phyloP scores from a whole-genome alignment of 2,113 vertebrate species.

The Micronisus gabar region DNA sequence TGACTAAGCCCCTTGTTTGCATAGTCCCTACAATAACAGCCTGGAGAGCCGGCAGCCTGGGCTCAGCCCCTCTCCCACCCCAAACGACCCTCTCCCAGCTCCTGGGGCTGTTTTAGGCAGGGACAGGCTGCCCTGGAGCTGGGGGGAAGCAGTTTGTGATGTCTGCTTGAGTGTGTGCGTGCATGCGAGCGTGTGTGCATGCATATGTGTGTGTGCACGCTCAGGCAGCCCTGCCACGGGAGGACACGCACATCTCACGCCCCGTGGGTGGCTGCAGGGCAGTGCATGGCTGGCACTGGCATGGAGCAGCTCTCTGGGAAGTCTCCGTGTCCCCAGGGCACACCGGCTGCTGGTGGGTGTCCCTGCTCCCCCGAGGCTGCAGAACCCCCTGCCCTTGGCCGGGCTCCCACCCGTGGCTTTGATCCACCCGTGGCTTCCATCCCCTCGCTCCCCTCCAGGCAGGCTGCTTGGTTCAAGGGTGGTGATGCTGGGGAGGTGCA shows the following conservation, averaged over 20 bases:
- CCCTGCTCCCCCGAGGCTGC: accelerated
- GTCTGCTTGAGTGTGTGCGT: background rate
- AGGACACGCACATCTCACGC: accelerated
- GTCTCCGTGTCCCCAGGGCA: background rate
- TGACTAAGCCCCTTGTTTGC: background rate
- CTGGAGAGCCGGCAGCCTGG: background rate
- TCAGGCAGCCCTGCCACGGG: background rate
- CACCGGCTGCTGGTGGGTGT: background rate
- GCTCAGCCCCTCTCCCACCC: background rate
- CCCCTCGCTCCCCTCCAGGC: background rate
- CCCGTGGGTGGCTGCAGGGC: background rate
- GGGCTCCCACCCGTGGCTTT: accelerated
- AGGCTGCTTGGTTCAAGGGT: background rate
- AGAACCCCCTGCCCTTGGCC: accelerated
- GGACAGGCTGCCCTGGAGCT: background rate
- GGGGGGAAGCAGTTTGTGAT: accelerated
- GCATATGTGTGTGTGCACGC: too few relatives aligned
- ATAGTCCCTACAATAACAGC: background rate
- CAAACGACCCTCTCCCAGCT: background rate
- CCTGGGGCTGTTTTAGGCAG: background rate
- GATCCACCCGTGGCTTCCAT: background rate
- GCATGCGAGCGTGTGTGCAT: too few relatives aligned
- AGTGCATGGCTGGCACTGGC: background rate
- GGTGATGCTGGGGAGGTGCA: background rate
- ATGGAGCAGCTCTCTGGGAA: background rate